Conservation (phyloP, 2,113 vertebrate species). For the Pluvialis apricaria region DNA sequence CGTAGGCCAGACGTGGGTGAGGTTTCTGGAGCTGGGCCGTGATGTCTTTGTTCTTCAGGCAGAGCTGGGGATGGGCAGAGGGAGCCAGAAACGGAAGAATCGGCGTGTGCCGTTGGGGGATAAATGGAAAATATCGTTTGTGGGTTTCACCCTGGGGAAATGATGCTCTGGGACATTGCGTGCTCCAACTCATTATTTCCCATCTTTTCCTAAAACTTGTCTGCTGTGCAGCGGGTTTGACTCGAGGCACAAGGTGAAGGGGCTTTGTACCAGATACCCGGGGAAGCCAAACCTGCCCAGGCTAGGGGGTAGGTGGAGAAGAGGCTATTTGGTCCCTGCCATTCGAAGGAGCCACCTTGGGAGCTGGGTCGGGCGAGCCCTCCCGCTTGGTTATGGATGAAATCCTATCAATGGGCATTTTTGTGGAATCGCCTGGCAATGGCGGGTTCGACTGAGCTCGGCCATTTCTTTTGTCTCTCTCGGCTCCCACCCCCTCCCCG, state of each 20-base stretch:
- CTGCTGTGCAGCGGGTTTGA: fast-evolving
- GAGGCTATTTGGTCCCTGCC: not conserved
- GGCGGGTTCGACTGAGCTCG: not conserved
- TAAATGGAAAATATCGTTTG: not conserved
- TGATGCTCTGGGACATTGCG: fast-evolving
- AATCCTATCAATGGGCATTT: slow-evolving; percentile 37
- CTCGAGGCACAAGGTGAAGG: not conserved
- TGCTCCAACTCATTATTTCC: not conserved
- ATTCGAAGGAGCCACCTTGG: not conserved
- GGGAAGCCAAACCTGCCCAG: not conserved
- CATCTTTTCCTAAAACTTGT: not conserved
- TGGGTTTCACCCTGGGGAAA: not conserved
- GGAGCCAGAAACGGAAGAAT: not conserved
- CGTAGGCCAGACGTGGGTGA: not conserved
- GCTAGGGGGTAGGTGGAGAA: not conserved
- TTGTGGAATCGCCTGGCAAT: not conserved
- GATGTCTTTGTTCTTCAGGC: slow-evolving; percentile 62
- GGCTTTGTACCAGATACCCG: not conserved
- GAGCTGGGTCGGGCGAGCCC: not conserved
- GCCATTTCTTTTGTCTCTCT: slow-evolving; percentile 28
- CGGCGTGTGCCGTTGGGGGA: not conserved
- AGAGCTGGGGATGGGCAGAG: slow-evolving; percentile 24
- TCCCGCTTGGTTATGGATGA: not conserved
- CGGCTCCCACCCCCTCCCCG: not conserved
- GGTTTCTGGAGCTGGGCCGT: slow-evolving; percentile 25